Evolutionary conservation across 2,888 invertebrate genomes (phyloP), one percentile per base, ranked within the genome.

Genomic region (Muschampia plurimacula): DNA sequence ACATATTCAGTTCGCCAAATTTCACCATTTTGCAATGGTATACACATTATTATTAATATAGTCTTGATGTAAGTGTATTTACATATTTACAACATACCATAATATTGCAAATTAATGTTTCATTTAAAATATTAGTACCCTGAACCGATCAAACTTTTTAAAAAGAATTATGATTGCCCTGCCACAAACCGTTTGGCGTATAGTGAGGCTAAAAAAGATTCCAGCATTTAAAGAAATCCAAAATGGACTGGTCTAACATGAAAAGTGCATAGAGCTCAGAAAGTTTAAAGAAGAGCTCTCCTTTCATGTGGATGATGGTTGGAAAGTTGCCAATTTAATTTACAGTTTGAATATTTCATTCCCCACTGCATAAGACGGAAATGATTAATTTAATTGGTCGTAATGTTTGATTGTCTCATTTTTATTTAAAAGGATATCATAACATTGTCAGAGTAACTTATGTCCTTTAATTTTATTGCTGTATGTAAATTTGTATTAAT

Each of bases 241-340:
- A 57, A 72, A 72, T 67, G 72, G 67, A 72, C 67, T 32, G 67
- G 55, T 67, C 72, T 64, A 46, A 72, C 72, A 72, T 22, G 72
- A 63, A 72, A 72, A 67, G 72, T 72, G 72, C 67, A 72, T 72
- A 67, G 67, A 72, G 63, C 67, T 72, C 67, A 67, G 67, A 72
- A 72, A 72, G 52, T 72, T 72, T 63, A 72, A 67, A 67, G 69
- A 72, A 67, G 63, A 67, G 46, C 62, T 67, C 72, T 62, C 62
- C 63, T 72, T 72, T 64, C 67, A 68, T 72, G 72, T 67, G 67
- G 72, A 72, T 72, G 72, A 72, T 67, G 72, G 55, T 64, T 72
- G 72, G 72, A 63, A 5, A 13, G 57, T 63, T 67, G 72, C 72
- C 72, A 72, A 72, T 72, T 72, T 67, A 67, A 72, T 72, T 72